These are phyloP conservation scores for Brachyhypopomus occidentalis DNA, from an alignment of 2,113 vertebrate species.

Conservation along the genomic window DNA sequence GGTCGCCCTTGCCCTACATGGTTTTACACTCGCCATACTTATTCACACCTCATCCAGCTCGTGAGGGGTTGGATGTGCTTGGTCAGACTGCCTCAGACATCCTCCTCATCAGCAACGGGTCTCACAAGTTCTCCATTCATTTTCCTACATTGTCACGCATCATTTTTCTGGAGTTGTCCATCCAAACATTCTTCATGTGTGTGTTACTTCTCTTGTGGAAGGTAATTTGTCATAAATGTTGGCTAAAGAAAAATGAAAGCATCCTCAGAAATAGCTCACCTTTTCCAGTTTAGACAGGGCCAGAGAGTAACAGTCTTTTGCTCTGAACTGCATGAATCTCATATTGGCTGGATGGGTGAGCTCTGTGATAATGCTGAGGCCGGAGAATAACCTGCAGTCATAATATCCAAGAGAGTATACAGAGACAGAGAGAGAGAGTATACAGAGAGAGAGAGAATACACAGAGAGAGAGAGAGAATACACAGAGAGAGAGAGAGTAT, in stretches of 20 bases:
- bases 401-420: neutral
- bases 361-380: slow-evolving; percentile 81
- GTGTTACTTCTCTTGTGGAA: too few species aligned
- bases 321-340: slow-evolving; percentile 84
- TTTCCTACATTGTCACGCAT: too few species aligned
- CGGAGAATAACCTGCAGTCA: slow-evolving; percentile 74
- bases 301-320: slow-evolving; percentile 78
- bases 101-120: too few species aligned
- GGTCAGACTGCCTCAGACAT: too few species aligned
- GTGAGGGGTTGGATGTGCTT: too few species aligned
- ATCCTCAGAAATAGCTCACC: slow-evolving; percentile 61
- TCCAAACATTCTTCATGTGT: too few species aligned
- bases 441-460: neutral
- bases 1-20: too few species aligned
- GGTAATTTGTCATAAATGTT: too few species aligned
- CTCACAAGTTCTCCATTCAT: too few species aligned
- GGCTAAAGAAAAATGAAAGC: neutral
- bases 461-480: neutral
- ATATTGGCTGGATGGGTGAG: slow-evolving; percentile 83
- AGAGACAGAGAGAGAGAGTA: neutral
- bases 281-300: slow-evolving; percentile 81
- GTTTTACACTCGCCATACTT: too few species aligned
- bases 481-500: neutral
- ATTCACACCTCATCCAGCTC: too few species aligned
- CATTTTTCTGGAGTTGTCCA: too few species aligned